Conservation (phyloP, 2,113 vertebrate species). For the Bettongia penicillata region DNA sequence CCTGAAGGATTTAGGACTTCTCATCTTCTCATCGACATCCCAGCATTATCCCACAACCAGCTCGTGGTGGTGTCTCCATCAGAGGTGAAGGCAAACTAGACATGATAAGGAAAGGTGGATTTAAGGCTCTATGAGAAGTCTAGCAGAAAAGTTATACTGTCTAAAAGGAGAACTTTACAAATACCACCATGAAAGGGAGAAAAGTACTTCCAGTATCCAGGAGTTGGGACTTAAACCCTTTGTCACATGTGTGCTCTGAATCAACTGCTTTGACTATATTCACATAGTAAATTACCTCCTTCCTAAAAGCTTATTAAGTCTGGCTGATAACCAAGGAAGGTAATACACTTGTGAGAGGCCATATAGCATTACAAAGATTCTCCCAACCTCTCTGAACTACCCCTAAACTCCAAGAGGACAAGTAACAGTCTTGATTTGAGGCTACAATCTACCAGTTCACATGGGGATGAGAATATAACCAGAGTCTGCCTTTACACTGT, state of each 20-base stretch:
- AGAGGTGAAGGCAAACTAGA: not conserved
- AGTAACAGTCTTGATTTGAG: not conserved
- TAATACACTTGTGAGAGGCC: not conserved
- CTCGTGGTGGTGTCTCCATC: not conserved
- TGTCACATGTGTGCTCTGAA: not conserved
- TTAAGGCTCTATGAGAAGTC: not conserved
- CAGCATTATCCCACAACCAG: not conserved
- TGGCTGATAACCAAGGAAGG: not conserved
- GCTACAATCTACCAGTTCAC: not conserved
- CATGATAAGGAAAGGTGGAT: not conserved
- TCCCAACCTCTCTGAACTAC: not conserved
- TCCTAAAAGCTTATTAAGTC: not conserved
- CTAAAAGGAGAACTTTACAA: not conserved
- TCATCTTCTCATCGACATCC: not conserved
- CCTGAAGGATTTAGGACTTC: not conserved
- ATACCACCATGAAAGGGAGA: not conserved
- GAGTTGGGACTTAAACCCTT: not conserved
- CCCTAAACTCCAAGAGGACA: not conserved
- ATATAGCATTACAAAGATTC: not conserved
- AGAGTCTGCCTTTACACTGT: not conserved
- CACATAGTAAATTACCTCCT: not conserved
- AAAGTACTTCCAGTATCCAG: not conserved
- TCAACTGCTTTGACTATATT: not conserved
- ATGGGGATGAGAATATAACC: not conserved
- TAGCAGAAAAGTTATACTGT: not conserved